These are phyloP conservation scores for Himalopsyche kuldschensis DNA, from an alignment of 2,888 invertebrate species.

Conservation along the genomic window DNA sequence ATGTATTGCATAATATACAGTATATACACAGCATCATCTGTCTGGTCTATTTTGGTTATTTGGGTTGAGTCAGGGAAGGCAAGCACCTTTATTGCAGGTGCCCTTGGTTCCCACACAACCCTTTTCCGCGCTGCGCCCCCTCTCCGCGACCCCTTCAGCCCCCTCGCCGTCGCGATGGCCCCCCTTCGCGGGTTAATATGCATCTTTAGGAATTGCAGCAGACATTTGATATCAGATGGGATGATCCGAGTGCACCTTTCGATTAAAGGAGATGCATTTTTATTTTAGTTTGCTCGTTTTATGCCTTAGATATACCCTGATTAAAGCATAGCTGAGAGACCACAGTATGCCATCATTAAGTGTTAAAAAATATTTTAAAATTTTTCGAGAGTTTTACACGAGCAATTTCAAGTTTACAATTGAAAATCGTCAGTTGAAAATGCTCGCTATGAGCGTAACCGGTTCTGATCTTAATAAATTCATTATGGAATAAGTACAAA, in stretches of 20 bases:
- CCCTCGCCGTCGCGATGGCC: conserved; percentile 44
- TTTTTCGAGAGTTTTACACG: no score
- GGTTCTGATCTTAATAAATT: no score
- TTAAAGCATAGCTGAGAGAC: not conserved
- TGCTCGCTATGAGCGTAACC: no score
- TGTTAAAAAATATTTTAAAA: no score
- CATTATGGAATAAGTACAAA: no score
- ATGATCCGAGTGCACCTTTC: not conserved
- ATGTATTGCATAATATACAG: not conserved
- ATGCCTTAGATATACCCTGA: not conserved
- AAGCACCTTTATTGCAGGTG: conserved; percentile 50
- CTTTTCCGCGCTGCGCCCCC: conserved; percentile 53
- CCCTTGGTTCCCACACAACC: conserved; percentile 63
- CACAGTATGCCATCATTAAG: no score
- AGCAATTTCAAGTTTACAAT: no score
- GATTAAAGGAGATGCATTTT: not conserved
- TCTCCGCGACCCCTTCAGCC: conserved; percentile 32
- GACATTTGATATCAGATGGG: conserved; percentile 38
- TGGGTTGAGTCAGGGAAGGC: not conserved
- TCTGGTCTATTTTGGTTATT: not conserved
- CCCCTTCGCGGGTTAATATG: conserved; percentile 32
- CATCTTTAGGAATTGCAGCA: conserved; percentile 37
- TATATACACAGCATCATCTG: not conserved
- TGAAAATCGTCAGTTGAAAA: no score
- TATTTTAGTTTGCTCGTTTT: not conserved